Conservation (phyloP, 2,113 vertebrate genomes). For the Numida meleagris region DNA sequence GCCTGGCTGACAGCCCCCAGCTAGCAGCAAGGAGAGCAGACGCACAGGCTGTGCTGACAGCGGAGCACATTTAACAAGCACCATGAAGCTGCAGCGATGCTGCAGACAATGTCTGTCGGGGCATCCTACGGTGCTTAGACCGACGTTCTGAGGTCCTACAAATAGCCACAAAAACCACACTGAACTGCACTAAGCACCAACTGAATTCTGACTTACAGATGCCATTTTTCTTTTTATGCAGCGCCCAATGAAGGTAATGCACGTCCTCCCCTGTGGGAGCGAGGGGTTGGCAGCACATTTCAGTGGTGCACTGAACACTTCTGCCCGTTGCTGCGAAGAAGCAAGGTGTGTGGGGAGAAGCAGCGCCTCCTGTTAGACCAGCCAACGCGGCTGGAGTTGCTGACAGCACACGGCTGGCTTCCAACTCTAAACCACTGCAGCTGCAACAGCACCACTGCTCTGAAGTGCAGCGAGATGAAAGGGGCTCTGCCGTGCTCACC, state of each 20-base stretch:
- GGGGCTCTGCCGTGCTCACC: neutral
- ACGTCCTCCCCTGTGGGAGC: neutral
- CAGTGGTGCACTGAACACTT: neutral
- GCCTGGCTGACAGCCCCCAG: neutral
- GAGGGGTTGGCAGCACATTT: neutral
- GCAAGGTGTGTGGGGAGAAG: neutral
- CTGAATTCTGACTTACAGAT: neutral
- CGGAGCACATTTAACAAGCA: accelerated
- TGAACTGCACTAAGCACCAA: neutral
- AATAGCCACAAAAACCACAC: neutral
- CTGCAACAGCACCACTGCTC: neutral
- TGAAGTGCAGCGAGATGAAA: neutral
- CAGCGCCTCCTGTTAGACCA: neutral
- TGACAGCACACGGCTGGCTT: neutral
- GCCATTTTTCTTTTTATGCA: neutral
- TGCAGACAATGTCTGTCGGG: accelerated
- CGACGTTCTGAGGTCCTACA: neutral
- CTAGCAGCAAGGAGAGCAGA: neutral
- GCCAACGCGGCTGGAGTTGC: accelerated
- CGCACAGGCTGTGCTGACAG: neutral
- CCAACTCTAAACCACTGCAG: neutral
- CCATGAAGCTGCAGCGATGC: accelerated
- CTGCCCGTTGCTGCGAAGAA: neutral
- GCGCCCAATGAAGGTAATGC: neutral
- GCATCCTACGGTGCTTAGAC: accelerated